Conservation (phyloP, 2,797 vertebrate genomes). For the Vespertilio murinus region DNA sequence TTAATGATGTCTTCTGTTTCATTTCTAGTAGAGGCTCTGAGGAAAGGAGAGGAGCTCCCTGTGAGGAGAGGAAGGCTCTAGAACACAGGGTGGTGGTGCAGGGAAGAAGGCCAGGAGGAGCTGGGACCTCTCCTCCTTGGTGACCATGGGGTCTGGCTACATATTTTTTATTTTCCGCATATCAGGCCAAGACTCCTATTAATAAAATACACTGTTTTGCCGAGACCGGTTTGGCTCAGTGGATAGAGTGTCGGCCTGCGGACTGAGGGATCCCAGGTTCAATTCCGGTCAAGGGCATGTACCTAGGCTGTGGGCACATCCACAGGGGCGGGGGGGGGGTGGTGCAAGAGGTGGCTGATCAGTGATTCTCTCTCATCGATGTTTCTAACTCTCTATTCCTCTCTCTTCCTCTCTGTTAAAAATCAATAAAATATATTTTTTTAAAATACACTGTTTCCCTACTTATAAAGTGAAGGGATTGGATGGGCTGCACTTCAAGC, state of each 20-base stretch:
- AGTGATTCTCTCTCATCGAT: no score
- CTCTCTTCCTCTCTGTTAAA: no score
- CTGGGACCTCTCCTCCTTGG: not conserved
- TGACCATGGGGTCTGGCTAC: not conserved
- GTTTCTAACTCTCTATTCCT: no score
- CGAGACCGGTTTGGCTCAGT: no score
- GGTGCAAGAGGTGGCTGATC: no score
- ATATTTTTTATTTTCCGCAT: not conserved
- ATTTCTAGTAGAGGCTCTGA: not conserved
- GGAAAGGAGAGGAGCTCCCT: not conserved
- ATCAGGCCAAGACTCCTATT: not conserved
- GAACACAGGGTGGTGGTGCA: not conserved
- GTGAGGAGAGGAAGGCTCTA: not conserved
- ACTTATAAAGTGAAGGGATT: not conserved
- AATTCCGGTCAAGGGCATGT: no score
- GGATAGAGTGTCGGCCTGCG: no score
- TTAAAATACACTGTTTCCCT: not conserved
- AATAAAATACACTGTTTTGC: not conserved
- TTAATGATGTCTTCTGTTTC: not conserved
- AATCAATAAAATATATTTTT: no score
- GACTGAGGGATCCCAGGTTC: no score
- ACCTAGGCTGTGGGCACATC: no score
- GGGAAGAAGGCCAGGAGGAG: not conserved
- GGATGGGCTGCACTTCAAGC: not conserved
- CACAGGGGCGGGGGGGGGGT: no score